Percentiles rank a stretch among this genome's conserved stretches.
phyloP scores from a whole-genome alignment of 2,113 vertebrate species.

The Oenanthe oenanthe region DNA sequence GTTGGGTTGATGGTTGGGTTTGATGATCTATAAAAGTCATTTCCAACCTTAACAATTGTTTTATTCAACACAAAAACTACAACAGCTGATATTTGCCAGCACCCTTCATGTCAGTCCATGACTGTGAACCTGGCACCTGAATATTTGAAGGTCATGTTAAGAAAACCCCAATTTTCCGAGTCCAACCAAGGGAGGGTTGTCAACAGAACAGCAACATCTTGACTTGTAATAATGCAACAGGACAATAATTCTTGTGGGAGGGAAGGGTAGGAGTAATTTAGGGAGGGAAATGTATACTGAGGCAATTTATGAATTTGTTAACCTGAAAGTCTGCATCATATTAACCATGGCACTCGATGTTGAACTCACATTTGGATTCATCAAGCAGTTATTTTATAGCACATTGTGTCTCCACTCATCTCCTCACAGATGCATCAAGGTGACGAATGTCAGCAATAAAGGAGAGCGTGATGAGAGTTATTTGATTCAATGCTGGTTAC shows the following conservation, averaged over 20 bases:
- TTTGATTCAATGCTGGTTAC: conserved; percentile 20
- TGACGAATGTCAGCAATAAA: conserved; percentile 54
- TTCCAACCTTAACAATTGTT: not conserved
- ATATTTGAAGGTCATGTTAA: not conserved
- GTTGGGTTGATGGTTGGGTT: not conserved
- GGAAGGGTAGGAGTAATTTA: not conserved
- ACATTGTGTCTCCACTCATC: conserved; percentile 15
- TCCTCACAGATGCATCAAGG: conserved; percentile 25
- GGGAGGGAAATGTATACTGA: not conserved
- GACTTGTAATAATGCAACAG: not conserved
- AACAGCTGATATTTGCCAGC: not conserved
- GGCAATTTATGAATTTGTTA: conserved; percentile 44
- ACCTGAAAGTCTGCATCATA: conserved; percentile 14
- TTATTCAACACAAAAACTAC: not conserved
- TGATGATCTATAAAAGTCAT: not conserved
- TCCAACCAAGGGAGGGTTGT: not conserved
- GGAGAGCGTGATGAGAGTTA: conserved; percentile 30
- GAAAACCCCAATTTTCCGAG: not conserved
- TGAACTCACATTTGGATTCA: not conserved
- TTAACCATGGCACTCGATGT: not conserved
- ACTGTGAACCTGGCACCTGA: not conserved
- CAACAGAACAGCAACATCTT: not conserved
- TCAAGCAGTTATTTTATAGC: conserved; percentile 24
- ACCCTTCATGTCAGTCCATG: rapidly evolving
- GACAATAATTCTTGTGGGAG: not conserved